These are phyloP conservation scores for Yponomeuta cagnagella DNA, from an alignment of 2,888 invertebrate genomes.

Conservation along the genomic window DNA sequence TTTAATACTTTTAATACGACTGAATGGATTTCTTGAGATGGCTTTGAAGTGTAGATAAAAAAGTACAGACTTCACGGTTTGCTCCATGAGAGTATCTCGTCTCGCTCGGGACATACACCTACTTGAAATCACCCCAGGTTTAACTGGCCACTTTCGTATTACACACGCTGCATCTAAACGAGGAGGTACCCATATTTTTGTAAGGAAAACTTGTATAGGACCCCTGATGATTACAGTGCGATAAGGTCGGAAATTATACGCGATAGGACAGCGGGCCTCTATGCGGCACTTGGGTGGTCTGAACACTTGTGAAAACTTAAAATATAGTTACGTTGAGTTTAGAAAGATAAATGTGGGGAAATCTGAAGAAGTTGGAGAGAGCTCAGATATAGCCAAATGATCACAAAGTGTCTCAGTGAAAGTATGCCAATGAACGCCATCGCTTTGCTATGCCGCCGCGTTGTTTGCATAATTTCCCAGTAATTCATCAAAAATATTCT, in stretches of 20 bases:
- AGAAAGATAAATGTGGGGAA: conserved; percentile 13
- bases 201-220: not conserved
- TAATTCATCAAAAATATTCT: conserved; percentile 54
- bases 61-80: conserved; percentile 15
- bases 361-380: conserved; percentile 12
- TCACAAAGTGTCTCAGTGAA: conserved; percentile 69
- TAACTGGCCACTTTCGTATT: not conserved
- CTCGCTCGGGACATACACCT: not conserved
- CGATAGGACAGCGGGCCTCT: conserved; percentile 40
- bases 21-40: conserved; percentile 3
- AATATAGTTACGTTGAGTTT: conserved; percentile 14
- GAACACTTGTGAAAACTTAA: conserved; percentile 13
- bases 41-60: conserved; percentile 10
- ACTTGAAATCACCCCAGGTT: not conserved
- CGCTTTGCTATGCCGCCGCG: conserved; percentile 28
- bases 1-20: not conserved
- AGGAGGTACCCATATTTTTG: not conserved
- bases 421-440: conserved; percentile 48
- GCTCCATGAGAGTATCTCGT: conserved; percentile 32
- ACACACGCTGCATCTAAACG: not conserved
- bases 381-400: conserved; percentile 38
- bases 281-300: conserved; percentile 59
- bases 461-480: conserved; percentile 59
- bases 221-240: conserved; percentile 46
- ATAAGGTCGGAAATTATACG: conserved; percentile 57